Evolutionary conservation across 2,113 vertebrate genomes (phyloP).

Genomic region (Polyodon spathula): DNA sequence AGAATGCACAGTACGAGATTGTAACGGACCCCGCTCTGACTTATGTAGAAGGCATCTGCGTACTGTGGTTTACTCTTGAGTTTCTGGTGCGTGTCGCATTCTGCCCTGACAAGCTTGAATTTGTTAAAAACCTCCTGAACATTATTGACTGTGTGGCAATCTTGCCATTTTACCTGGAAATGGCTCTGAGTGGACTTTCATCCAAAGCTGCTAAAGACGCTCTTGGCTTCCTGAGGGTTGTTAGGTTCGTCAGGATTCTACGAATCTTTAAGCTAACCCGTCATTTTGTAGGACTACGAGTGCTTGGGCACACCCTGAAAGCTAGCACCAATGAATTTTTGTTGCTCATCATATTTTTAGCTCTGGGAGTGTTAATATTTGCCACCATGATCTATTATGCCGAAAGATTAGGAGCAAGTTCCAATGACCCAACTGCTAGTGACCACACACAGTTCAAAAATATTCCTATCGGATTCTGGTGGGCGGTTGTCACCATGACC

Average conservation of each 20-base stretch:
- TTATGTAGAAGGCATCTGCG: constrained; percentile 90
- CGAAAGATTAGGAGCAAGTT: constrained; percentile 83
- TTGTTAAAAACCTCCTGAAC: constrained; percentile 89
- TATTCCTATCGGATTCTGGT: constrained; percentile 97
- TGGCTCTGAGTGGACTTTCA: constrained; percentile 88
- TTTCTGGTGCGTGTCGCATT: constrained; percentile 90
- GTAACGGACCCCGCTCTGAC: constrained; percentile 90
- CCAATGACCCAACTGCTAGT: constrained; percentile 82
- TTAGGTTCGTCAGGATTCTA: constrained; percentile 92
- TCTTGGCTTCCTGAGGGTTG: constrained; percentile 93
- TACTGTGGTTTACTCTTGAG: constrained; percentile 96
- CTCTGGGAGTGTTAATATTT: constrained; percentile 91
- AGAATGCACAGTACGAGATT: constrained; percentile 77
- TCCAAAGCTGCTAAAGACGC: constrained; percentile 96
- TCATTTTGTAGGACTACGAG: constrained; percentile 89
- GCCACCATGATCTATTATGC: constrained; percentile 99
- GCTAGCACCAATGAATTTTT: constrained; percentile 95
- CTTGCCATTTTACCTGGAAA: constrained; percentile 91
- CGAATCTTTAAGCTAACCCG: constrained; percentile 97
- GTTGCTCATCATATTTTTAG: constrained; percentile 94
- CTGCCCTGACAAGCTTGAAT: constrained; percentile 94
- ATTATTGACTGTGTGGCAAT: constrained; percentile 98
- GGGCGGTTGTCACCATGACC: constrained; percentile 98
- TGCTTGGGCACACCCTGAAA: constrained; percentile 87
- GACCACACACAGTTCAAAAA: constrained; percentile 93